phyloP scores from a whole-genome alignment of 2,113 vertebrate genomes.

The Grallaria varia region DNA sequence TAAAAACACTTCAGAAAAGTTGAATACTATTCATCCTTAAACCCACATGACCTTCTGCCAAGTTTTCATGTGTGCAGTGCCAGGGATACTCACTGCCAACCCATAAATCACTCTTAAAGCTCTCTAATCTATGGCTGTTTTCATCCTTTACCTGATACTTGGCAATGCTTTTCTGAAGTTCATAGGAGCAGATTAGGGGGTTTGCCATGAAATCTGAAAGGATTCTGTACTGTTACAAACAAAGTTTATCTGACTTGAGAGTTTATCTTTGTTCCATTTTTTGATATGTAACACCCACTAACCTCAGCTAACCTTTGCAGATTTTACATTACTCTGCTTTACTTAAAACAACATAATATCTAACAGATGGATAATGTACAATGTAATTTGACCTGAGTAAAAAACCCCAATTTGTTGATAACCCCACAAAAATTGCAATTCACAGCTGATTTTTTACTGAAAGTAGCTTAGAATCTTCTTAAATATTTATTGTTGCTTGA shows the following conservation, averaged over 20 bases:
- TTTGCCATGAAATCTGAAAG: neutral
- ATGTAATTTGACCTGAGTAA: neutral
- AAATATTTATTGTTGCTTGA: neutral
- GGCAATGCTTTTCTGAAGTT: neutral
- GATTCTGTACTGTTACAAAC: neutral
- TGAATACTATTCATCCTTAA: neutral
- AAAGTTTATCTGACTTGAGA: neutral
- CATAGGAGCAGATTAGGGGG: neutral
- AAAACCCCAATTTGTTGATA: accelerated
- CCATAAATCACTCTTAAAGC: neutral
- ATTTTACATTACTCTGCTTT: neutral
- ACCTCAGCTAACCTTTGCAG: neutral
- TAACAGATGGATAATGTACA: neutral
- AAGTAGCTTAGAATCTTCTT: neutral
- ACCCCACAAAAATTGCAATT: neutral
- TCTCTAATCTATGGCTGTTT: neutral
- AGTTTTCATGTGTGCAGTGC: neutral
- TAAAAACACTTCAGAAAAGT: neutral
- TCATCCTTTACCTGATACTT: neutral
- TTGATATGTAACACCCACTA: neutral
- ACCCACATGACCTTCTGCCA: neutral
- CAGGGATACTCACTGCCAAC: neutral
- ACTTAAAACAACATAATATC: neutral
- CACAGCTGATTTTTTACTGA: neutral
- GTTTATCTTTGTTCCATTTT: neutral